Evolutionary conservation across 2,888 invertebrate species (phyloP), one percentile per base, ranked within the genome.

Genomic region (Pharmacophagus antenor): DNA sequence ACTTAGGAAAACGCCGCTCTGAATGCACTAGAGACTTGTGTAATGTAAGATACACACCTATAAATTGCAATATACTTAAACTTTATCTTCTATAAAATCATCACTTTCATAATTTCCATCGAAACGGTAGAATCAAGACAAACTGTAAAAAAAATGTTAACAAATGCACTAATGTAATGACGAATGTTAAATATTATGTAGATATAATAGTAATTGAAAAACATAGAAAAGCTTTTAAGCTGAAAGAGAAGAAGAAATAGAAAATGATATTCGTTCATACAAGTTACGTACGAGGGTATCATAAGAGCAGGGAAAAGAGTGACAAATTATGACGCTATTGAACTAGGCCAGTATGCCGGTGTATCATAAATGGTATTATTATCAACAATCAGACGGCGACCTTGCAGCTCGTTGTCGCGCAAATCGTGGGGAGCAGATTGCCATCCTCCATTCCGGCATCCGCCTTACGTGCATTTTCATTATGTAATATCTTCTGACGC

Each of bases 361-460:
- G 76, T 79, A 80, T 81, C 78, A 76, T 80, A 82, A 84, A 82
- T 79, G 80, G 71, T 65, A 79, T 79, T 80, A 86, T 88, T 88
- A 88, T 84, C 74, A 79, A 76, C 88, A 89, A 90, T 90, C 88
- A 88, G 82, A 74, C 79, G 71, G 69, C 82, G 89, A 87, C 90
- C 89, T 89, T 89, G 88, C 77, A 70, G 84, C 88, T 88, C 80
- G 85, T 89, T 89, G 87, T 79, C 77, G 81, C 79, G 72, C 76
- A 82, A 83, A 84, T 84, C 85, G 88, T 84, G 85, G 90, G 88
- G 88, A 84, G 83, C 72, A 77, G 78, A 83, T 84, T 86, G 86
- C 87, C 86, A 85, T 76, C 84, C 82, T 88, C 80, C 84, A 84
- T 80, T 79, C 82, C 77, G 80, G 79, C 86, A 87, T 88, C 88